Base-by-base conservation (phyloP, 1,140 invertebrate genomes). In the Neodiprion virginianus region DNA sequence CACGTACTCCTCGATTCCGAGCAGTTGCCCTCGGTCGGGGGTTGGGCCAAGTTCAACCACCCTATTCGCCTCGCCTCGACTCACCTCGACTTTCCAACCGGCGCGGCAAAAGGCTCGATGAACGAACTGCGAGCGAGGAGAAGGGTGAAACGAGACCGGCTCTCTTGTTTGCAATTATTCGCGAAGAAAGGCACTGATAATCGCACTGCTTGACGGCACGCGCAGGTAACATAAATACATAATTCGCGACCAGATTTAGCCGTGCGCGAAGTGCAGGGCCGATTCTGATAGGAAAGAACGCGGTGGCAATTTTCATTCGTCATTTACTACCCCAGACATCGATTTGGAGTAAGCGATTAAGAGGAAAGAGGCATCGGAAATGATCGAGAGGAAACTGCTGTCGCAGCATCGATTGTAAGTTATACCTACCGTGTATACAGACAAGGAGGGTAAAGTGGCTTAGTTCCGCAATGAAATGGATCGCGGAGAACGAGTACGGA, bases 101-200 rank as follows among this genome's bases (percentile, higher is more conserved):
- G 28, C 28, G 28, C 28, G 28, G 28, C 28, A 5, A 7, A 21
- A 47, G 17, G 40, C 61, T 14, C 61, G 61, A 5, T 14, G 10
- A 7, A 69, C 17, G 11, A 11, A 8, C 17, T 14, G 17, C 61
- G 17, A 65, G 61, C 12, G 67, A 69, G 21, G 21, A 21, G 67
- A 7, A 14, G 67, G 23, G 40, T 11, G 23, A 11, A 17, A 28
- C 7, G 65, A 68, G 23, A 47, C 67, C 75, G 69, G 53, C 71
- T 48, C 75, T 28, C 72, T 82, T 80, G 81, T 84, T 84, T 83
- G 80, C 82, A 84, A 84, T 84, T 84, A 84, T 84, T 84, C 83
- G 83, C 83, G 82, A 82, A 84, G 82, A 84, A 84, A 84, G 81
- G 80, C 82, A 77, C 76, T 78, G 83, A 84, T 84, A 84, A 84